A percentile compares a stretch with the other conserved stretches of the same genome.
Conservation (phyloP, 2,797 vertebrate species). For the Clarias fuscus region DNA sequence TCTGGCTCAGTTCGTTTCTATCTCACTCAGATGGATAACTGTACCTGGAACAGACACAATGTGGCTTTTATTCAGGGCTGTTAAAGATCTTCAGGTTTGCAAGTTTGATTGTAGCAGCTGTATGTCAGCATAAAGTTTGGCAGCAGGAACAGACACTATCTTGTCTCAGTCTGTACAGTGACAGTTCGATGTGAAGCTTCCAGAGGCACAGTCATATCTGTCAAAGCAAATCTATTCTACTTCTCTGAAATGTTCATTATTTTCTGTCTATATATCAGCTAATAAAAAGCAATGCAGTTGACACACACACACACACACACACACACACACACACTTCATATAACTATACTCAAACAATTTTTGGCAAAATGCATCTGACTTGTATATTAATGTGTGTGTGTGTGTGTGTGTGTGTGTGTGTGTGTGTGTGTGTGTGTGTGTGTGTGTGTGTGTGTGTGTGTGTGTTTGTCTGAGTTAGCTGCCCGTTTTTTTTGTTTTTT, state of each 20-base stretch:
- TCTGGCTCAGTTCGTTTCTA: not conserved
- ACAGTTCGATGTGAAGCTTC: not conserved
- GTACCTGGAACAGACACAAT: not conserved
- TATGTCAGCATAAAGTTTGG: not conserved
- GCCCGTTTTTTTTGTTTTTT: no score
- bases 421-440: not conserved
- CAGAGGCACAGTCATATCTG: slow-evolving; percentile 3
- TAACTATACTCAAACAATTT: not conserved
- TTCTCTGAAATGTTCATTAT: slow-evolving; percentile 1
- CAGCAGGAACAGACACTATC: slow-evolving; percentile 1
- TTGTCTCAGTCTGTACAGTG: slow-evolving; percentile 9
- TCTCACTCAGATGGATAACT: not conserved
- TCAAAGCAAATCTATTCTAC: slow-evolving; percentile 6
- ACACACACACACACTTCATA: not conserved
- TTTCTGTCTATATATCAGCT: not conserved
- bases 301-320: not conserved
- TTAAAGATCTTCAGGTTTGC: slow-evolving; percentile 8
- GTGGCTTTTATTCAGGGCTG: not conserved
- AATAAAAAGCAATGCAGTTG: not conserved
- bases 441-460: not conserved
- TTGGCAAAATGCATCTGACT: not conserved
- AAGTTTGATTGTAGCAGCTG: slow-evolving; percentile 4
- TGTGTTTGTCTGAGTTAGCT: not conserved
- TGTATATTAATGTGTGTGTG: not conserved
- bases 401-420: not conserved